Percentiles rank a stretch among this genome's conserved stretches.
Evolutionary conservation across 2,797 vertebrate genomes (phyloP).

Genomic region (Xenentodon cancila): DNA sequence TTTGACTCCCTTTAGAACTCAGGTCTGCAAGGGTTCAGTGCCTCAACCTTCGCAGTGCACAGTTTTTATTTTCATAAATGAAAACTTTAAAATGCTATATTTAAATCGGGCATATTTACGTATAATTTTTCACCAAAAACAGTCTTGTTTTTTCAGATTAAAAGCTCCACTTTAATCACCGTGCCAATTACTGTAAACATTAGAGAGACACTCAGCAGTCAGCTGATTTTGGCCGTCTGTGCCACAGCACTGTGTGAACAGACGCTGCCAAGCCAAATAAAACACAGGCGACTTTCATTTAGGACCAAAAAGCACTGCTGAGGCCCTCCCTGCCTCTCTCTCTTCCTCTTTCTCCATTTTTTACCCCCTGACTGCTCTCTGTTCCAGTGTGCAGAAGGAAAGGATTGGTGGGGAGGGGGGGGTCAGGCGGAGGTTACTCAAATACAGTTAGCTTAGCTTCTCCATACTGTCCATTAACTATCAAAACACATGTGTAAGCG

Average conservation of each 20-base stretch:
- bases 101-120: not conserved
- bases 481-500: conserved; percentile 79
- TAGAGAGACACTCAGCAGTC: conserved; percentile 38
- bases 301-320: conserved; percentile 19
- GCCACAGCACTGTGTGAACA: conserved; percentile 32
- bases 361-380: conserved; percentile 23
- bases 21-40: too few relatives aligned
- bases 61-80: too few relatives aligned
- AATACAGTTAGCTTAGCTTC: conserved; percentile 80
- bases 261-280: conserved; percentile 63
- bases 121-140: not conserved
- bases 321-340: conserved; percentile 14
- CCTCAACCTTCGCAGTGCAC: too few relatives aligned
- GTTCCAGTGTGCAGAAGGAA: conserved; percentile 43
- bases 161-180: conserved; percentile 20
- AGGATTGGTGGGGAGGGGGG: conserved; percentile 26
- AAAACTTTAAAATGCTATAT: not conserved
- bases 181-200: conserved; percentile 25
- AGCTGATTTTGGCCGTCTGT: conserved; percentile 55
- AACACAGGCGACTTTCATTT: conserved; percentile 48
- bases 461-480: conserved; percentile 82
- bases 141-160: conserved; percentile 10
- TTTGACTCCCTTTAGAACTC: too few relatives aligned
- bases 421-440: conserved; percentile 82
- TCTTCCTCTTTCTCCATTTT: conserved; percentile 16